Base-by-base conservation (phyloP, 2,797 vertebrate species). In the Anguilla pacifica region DNA sequence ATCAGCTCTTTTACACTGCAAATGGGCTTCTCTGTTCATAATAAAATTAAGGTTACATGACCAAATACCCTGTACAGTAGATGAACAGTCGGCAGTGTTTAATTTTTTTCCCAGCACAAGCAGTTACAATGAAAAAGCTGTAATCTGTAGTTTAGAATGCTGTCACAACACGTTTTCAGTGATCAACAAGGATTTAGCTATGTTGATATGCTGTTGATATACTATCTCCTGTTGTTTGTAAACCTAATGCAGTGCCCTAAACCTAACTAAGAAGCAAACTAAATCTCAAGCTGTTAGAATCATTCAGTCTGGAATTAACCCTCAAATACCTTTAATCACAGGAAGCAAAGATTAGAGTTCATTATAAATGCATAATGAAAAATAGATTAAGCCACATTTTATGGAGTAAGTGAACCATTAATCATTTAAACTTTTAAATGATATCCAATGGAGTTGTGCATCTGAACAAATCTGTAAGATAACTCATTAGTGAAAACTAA, bases 91-190 rank as follows among this genome's bases (percentile, higher is more conserved):
- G 74, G 35, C 67, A 59, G 64, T 87, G 74, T 74, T 59, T 59
- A 53, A 13, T 53, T 53, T 53, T 53, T 53, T 53, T 13, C 51
- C 55, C 53, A 46, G 15, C 51, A 31, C 4, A 2, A 46, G 51
- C 51, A 59, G 83, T 82, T 85, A 61, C 72, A 85, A 43, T 86
- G 53, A 57, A 28, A 15, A 49, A 61, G 22, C 57, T 64, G 59
- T 22, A 61, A 72, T 19, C 46, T 39, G 49, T 64, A 61, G n/a
- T 87, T 84, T 87, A 87, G 64, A 85, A 84, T 77, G 49, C 83
- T 88, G 67, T 88, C 67, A 88, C 22, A 49, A 25, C 67, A 88
- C 87, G 15, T 67, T n/a, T 35, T 39, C 67, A 85, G 55, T 84
- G 67, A 88, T 84, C 25, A 11, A 77, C 67, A 88, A 43, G 53